Percentiles rank a stretch among this genome's conserved stretches.
Conservation (phyloP, 2,888 invertebrate species). For the Stenotaenia linearis region DNA sequence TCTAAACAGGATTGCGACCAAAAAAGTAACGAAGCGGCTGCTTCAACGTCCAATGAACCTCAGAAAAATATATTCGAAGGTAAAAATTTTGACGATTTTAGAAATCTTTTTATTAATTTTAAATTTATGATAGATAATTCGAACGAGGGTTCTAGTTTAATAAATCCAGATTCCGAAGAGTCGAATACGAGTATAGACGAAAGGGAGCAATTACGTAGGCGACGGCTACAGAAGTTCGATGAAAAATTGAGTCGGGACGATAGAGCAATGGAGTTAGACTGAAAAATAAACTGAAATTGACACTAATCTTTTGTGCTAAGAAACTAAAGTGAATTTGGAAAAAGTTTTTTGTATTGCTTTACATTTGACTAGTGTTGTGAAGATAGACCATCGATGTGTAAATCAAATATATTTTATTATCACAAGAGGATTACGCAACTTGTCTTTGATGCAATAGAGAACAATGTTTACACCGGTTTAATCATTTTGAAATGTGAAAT, state of each 20-base stretch:
- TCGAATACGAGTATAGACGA: not conserved
- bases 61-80: not conserved
- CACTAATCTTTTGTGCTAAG: not conserved
- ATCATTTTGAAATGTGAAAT: not conserved
- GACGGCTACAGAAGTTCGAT: constrained; percentile 24
- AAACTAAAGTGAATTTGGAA: not conserved
- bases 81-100: too few relatives aligned
- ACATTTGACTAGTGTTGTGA: not conserved
- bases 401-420: constrained; percentile 9
- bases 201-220: constrained; percentile 1
- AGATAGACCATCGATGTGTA: constrained; percentile 3
- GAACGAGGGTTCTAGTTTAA: not conserved
- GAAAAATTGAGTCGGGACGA: not conserved
- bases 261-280: constrained; percentile 4
- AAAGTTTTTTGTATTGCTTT: not conserved
- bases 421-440: not conserved
- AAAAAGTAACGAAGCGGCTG: not conserved
- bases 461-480: not conserved
- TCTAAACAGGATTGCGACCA: too few relatives aligned
- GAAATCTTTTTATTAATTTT: too few relatives aligned
- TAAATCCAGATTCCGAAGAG: not conserved
- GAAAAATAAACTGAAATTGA: not conserved
- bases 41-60: not conserved
- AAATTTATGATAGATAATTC: too few relatives aligned
- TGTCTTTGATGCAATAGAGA: not conserved